Base-by-base conservation (phyloP, 2,888 invertebrate genomes). In the Timema cristinae region DNA sequence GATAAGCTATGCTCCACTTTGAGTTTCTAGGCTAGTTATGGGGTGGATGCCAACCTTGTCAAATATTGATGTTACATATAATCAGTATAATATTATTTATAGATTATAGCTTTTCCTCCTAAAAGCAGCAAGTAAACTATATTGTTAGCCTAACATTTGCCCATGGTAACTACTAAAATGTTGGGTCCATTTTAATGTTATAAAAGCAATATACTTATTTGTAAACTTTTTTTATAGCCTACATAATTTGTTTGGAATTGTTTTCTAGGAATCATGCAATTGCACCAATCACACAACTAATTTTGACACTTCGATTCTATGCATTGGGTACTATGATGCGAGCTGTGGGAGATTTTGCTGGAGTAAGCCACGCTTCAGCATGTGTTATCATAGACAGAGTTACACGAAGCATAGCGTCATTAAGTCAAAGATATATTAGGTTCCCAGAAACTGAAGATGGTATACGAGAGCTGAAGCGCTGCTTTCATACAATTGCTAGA, bases 271-370 rank as follows among this genome's bases (percentile, higher is more conserved):
- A 70, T 48, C 7, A 66, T 70, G 47, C 63, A 7, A 15, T 70
- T 15, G n/a, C 61, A 6, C 63, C 63, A 10, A 63, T 48, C 16
- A 70, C 61, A 50, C 70, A 49, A 8, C 70, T 70, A 2, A n/a
- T 70, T 11, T 49, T 70, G 13, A 66, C 70, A 8, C 51, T 70
- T 47, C 11, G 70, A 47, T 70, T 70, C 15, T 70, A 66, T 66
- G 70, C 70, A 32, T 50, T 50, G 11, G 70, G 66, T 5, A 16
- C 61, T n/a, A n/a, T 50, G 7, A 15, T 70, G 6, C 50, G 51
- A 15, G 50, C 50, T 8, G 66, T 49, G n/a, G 63, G 70, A 49
- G 70, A 70, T n/a, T 70, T 49, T 63, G 32, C 32, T 2, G 70
- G 70, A 50, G 63, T 70, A 7, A 49, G 5, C 9, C 32, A 47